These are phyloP conservation scores for Sciaenops ocellatus DNA, from an alignment of 2,797 vertebrate species.

Conservation along the genomic window DNA sequence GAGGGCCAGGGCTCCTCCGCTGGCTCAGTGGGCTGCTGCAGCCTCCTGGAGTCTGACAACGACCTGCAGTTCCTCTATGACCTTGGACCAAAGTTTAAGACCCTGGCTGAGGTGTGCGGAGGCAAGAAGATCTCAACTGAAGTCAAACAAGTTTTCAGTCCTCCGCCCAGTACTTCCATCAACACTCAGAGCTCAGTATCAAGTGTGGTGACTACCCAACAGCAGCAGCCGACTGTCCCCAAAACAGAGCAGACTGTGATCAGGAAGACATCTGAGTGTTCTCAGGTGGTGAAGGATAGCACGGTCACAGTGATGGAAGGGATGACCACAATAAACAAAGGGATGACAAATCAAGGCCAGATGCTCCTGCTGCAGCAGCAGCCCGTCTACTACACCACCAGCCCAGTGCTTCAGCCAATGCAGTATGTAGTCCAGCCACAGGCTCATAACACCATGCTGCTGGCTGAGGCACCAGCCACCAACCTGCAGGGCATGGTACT, in stretches of 20 bases:
- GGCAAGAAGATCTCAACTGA: slow-evolving; percentile 66
- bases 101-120: slow-evolving; percentile 87
- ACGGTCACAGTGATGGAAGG: slow-evolving; percentile 17
- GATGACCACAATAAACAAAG: slow-evolving; percentile 22
- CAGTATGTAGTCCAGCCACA: slow-evolving; percentile 84
- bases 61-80: slow-evolving; percentile 90
- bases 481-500: slow-evolving; percentile 80
- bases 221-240: neutral
- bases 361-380: slow-evolving; percentile 77
- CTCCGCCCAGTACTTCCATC: slow-evolving; percentile 31
- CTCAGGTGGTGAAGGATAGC: slow-evolving; percentile 40
- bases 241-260: slow-evolving; percentile 42
- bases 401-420: slow-evolving; percentile 72
- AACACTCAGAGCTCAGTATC: slow-evolving; percentile 39
- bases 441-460: slow-evolving; percentile 86
- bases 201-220: slow-evolving; percentile 1
- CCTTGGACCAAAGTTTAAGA: slow-evolving; percentile 93
- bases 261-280: slow-evolving; percentile 33
- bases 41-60: slow-evolving; percentile 85
- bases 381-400: slow-evolving; percentile 82
- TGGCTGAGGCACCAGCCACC: slow-evolving; percentile 84
- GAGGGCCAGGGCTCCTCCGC: slow-evolving; percentile 88
- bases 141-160: slow-evolving; percentile 11
- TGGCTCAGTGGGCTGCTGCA: slow-evolving; percentile 91
- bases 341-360: slow-evolving; percentile 57